phyloP scores from a whole-genome alignment of 2,113 vertebrate species.

The Plestiodon gilberti region DNA sequence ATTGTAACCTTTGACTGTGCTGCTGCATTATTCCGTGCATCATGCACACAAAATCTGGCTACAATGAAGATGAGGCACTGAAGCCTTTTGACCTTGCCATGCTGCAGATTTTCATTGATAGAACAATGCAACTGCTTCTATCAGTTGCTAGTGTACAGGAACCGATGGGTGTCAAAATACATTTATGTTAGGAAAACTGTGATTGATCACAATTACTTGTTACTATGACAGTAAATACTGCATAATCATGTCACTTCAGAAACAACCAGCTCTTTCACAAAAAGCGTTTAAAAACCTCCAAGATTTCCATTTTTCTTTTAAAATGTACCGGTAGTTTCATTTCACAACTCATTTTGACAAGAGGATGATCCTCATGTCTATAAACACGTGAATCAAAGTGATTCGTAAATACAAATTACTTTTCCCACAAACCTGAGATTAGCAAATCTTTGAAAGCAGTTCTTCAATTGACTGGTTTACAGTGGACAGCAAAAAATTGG shows the following conservation, averaged over 20 bases:
- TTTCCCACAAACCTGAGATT: background rate
- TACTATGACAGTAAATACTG: conserved; percentile 5
- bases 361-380: background rate
- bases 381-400: background rate
- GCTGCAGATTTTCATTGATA: conserved; percentile 35
- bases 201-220: conserved; percentile 38
- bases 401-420: background rate
- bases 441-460: background rate
- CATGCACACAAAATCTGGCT: background rate
- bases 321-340: background rate
- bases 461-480: background rate
- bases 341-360: background rate
- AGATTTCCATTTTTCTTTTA: background rate
- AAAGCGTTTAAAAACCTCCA: background rate
- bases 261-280: background rate
- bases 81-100: conserved; percentile 36
- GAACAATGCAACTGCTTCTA: conserved; percentile 13
- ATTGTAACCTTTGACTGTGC: background rate
- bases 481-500: too few relatives aligned
- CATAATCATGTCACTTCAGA: background rate
- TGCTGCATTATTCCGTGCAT: background rate
- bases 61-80: background rate
- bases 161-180: background rate
- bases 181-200: conserved; percentile 22
- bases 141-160: conserved; percentile 17